Evolutionary conservation across 1,140 invertebrate species (phyloP).

Genomic region (Bradysia coprophila): DNA sequence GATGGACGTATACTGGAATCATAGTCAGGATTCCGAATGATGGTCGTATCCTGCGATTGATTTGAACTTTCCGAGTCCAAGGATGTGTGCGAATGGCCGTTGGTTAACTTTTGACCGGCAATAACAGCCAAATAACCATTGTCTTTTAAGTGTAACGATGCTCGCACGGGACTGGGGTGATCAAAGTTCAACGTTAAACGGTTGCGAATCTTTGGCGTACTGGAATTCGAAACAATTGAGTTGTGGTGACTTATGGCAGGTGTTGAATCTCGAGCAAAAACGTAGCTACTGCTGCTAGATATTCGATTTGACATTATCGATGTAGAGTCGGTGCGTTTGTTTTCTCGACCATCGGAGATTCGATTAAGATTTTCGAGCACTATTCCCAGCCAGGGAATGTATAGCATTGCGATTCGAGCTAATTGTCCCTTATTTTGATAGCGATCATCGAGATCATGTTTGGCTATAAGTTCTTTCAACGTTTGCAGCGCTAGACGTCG

Average conservation of each 20-base stretch:
- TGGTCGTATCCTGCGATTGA: conserved; percentile 40
- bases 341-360: conserved; percentile 26
- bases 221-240: conserved; percentile 9
- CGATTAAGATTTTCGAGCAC: conserved; percentile 62
- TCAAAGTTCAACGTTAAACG: conserved; percentile 34
- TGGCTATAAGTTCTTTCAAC: conserved; percentile 71
- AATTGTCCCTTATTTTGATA: conserved; percentile 65
- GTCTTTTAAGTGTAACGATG: conserved; percentile 41
- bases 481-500: conserved; percentile 58
- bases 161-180: conserved; percentile 29
- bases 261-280: conserved; percentile 21
- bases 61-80: conserved; percentile 19
- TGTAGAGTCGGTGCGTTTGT: conserved; percentile 19
- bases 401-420: conserved; percentile 70
- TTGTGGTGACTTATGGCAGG: conserved; percentile 9
- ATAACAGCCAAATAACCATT: conserved; percentile 60
- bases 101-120: conserved; percentile 45
- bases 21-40: conserved; percentile 25
- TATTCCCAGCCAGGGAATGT: conserved; percentile 75
- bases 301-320: conserved; percentile 25
- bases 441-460: conserved; percentile 85
- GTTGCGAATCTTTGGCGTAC: conserved; percentile 26
- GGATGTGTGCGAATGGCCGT: conserved; percentile 32
- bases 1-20: conserved; percentile 7
- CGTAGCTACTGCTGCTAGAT: conserved; percentile 28